phyloP scores from a whole-genome alignment of 2,888 invertebrate species.

The Dicranocentrus wangi region DNA sequence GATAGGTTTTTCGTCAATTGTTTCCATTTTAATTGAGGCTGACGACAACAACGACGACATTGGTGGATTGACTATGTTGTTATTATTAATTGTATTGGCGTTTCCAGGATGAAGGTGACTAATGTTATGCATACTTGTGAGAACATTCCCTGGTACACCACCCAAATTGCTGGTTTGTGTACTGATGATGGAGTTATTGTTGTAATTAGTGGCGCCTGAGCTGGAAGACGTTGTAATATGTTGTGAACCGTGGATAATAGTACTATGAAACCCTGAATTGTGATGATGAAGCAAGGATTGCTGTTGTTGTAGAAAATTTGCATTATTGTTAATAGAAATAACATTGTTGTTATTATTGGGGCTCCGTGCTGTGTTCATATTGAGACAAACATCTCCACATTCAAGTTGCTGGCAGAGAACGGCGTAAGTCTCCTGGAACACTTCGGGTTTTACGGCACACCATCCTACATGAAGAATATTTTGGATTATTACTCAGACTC shows the following conservation, averaged over 20 bases:
- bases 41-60: conserved; percentile 29
- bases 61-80: conserved; percentile 13
- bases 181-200: conserved; percentile 53
- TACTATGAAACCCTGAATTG: conserved; percentile 19
- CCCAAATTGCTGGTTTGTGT: conserved; percentile 7
- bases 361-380: conserved; percentile 62
- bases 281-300: conserved; percentile 46
- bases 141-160: conserved; percentile 33
- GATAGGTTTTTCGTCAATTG: conserved; percentile 61
- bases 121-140: conserved; percentile 44
- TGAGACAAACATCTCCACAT: conserved; percentile 75
- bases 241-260: conserved; percentile 29
- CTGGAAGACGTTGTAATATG: conserved; percentile 16
- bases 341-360: conserved; percentile 63
- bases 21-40: conserved; percentile 63
- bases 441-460: conserved; percentile 75
- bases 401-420: conserved; percentile 75
- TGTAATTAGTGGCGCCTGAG: conserved; percentile 30
- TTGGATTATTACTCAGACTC: neutral
- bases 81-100: conserved; percentile 34
- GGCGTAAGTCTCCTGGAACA: conserved; percentile 75
- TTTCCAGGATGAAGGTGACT: conserved; percentile 47
- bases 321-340: conserved; percentile 34
- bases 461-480: conserved; percentile 74
- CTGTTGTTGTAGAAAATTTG: conserved; percentile 45